These are phyloP conservation scores for Hylaea fasciaria DNA, from an alignment of 2,888 invertebrate species.

Conservation along the genomic window DNA sequence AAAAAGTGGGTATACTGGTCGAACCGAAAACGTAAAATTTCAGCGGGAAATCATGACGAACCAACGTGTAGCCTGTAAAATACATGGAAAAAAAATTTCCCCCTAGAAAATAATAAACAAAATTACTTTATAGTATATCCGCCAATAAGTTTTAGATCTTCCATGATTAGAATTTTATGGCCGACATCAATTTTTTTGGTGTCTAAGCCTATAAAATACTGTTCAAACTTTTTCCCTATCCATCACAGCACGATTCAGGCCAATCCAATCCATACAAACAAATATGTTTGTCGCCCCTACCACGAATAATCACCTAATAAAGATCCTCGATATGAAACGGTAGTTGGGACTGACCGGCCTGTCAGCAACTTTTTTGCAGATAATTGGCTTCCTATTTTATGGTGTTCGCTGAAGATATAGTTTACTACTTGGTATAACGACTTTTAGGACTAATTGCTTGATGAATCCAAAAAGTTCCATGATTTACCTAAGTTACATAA, in stretches of 20 bases:
- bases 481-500: too few species aligned
- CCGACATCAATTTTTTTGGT: too few species aligned
- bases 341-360: background rate
- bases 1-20: too few species aligned
- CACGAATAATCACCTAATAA: constrained; percentile 16
- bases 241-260: background rate
- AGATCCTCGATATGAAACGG: constrained; percentile 20
- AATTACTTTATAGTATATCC: too few species aligned
- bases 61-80: too few species aligned
- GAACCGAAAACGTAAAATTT: too few species aligned
- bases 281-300: constrained; percentile 19
- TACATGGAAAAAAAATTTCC: too few species aligned
- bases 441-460: background rate
- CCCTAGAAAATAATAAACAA: too few species aligned
- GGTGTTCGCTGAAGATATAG: background rate
- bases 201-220: background rate
- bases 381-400: background rate
- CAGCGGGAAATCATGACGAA: too few species aligned
- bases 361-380: constrained; percentile 3
- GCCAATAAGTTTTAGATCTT: too few species aligned
- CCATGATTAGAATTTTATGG: too few species aligned
- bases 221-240: too few species aligned
- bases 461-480: background rate
- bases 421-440: background rate
- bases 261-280: constrained; percentile 1